A percentile compares a stretch with the other conserved stretches of the same genome.
These are phyloP conservation scores for Acronicta aceris DNA, from an alignment of 2,888 invertebrate species.

Conservation along the genomic window DNA sequence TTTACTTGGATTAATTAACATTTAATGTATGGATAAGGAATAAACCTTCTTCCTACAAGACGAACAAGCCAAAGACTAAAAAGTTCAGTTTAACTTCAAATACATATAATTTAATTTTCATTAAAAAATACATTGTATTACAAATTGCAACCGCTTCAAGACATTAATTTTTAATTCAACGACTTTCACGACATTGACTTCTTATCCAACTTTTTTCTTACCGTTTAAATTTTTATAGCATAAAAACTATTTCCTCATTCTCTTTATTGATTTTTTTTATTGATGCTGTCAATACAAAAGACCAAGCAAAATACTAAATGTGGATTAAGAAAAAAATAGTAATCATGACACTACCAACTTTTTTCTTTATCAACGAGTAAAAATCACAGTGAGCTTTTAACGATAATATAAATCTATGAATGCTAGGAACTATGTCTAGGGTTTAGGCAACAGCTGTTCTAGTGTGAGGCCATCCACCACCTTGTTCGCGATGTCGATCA, in stretches of 20 bases:
- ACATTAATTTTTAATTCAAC: too few species aligned
- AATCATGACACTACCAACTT: neutral
- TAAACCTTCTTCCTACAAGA: too few species aligned
- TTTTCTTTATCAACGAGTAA: conserved; percentile 20
- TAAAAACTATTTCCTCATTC: too few species aligned
- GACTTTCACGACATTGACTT: neutral
- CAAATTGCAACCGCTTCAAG: conserved; percentile 4
- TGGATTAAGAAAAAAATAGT: neutral
- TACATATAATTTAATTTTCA: conserved; percentile 26
- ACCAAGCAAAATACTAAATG: neutral
- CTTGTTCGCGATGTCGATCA: conserved; percentile 88
- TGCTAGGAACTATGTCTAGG: conserved; percentile 47
- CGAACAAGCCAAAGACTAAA: conserved; percentile 1
- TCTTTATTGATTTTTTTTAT: too few species aligned
- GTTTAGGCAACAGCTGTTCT: conserved; percentile 87
- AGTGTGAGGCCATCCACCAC: conserved; percentile 86
- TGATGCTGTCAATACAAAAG: too few species aligned
- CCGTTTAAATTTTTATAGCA: too few species aligned
- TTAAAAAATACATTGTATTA: conserved; percentile 23
- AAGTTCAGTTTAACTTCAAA: conserved; percentile 12
- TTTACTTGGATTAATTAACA: too few species aligned
- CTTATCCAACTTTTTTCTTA: too few species aligned
- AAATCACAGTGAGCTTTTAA: conserved; percentile 52
- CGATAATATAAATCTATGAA: conserved; percentile 9
- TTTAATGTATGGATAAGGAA: too few species aligned